Conservation (phyloP, 2,888 invertebrate species). For the Tachina fera region DNA sequence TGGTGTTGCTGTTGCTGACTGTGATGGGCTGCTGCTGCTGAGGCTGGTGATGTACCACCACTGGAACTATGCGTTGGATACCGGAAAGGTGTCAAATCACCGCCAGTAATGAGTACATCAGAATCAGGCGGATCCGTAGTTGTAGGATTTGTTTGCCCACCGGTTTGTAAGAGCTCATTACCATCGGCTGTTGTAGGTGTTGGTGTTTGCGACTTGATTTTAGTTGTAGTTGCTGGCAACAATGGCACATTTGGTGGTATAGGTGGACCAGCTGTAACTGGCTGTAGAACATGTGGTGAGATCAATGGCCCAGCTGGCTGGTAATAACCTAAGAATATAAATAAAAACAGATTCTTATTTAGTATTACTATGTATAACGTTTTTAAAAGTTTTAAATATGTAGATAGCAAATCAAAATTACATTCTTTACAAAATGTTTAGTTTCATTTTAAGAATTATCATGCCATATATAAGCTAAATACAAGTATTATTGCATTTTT, state of each 20-base stretch:
- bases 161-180: slow-evolving; percentile 59
- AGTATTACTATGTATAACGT: no score
- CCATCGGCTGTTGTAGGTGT: slow-evolving; percentile 77
- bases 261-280: slow-evolving; percentile 82
- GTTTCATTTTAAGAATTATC: no score
- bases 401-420: no score
- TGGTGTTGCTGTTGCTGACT: slow-evolving; percentile 78
- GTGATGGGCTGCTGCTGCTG: slow-evolving; percentile 70
- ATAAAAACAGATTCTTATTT: slow-evolving; percentile 6
- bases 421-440: no score
- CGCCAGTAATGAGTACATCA: slow-evolving; percentile 79
- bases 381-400: no score
- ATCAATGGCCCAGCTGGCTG: slow-evolving; percentile 96
- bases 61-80: slow-evolving; percentile 75
- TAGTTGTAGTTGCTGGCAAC: slow-evolving; percentile 69
- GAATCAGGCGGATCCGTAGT: slow-evolving; percentile 75
- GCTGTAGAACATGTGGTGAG: slow-evolving; percentile 86
- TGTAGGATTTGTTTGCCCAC: slow-evolving; percentile 61
- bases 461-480: no score
- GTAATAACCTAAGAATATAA: slow-evolving; percentile 89
- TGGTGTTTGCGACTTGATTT: slow-evolving; percentile 80
- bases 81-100: slow-evolving; percentile 79
- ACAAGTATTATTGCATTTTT: no score
- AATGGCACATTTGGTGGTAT: slow-evolving; percentile 74
- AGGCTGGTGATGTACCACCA: slow-evolving; percentile 61